These are phyloP conservation scores for Cyanoramphus novaezelandiae DNA, from an alignment of 2,113 vertebrate species.

Conservation along the genomic window DNA sequence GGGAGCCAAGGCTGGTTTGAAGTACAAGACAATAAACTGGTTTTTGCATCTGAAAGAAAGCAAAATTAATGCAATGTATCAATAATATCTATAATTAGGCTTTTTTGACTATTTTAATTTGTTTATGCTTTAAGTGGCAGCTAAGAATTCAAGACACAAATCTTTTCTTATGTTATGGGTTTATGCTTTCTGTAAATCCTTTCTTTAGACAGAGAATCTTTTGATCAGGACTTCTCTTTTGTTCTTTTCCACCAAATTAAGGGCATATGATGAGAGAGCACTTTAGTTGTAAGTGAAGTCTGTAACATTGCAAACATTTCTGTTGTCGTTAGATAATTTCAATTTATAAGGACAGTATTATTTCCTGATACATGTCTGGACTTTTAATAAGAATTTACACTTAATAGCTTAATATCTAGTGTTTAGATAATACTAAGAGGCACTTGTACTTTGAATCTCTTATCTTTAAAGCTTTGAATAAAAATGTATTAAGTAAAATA, in stretches of 20 bases:
- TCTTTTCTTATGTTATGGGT: background rate
- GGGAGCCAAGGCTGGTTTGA: background rate
- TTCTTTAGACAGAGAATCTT: background rate
- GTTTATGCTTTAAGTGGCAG: background rate
- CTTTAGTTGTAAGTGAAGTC: background rate
- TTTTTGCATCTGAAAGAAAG: background rate
- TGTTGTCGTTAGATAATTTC: background rate
- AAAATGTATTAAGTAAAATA: background rate
- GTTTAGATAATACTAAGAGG: background rate
- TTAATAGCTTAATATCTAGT: background rate
- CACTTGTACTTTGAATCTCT: background rate
- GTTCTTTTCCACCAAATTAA: background rate
- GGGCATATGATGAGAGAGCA: background rate
- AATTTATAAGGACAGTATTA: background rate
- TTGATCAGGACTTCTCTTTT: background rate
- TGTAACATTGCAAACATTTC: background rate
- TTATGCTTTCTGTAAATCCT: background rate
- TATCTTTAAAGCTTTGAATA: background rate
- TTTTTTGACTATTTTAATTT: background rate
- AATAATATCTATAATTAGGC: background rate
- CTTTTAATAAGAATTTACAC: background rate
- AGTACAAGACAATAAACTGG: background rate
- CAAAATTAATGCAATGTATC: background rate
- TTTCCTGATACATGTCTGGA: background rate
- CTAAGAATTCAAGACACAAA: background rate